Base-by-base conservation (phyloP, 2,113 vertebrate genomes). In the Mustela lutreola region DNA sequence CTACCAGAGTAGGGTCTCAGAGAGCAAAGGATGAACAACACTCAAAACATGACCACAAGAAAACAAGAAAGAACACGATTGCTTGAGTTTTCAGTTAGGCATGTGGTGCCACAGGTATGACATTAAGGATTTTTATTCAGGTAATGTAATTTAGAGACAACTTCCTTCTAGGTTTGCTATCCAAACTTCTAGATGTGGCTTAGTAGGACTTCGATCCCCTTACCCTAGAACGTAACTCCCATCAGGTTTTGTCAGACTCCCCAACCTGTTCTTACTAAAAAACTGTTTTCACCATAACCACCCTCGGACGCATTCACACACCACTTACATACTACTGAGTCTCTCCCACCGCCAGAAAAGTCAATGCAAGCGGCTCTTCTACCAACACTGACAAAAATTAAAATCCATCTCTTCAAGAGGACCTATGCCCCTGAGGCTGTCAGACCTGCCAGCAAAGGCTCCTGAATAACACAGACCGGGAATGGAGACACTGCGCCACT, bases 131-230 rank as follows among this genome's bases (percentile, higher is more conserved):
- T 96, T 83, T 31, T 50, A 58, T 78, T 76, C 33, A 70, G n/a
- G 15, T 84, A 78, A 26, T 9, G 4, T 84, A 80, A 85, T 84
- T n/a, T 62, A n/a, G 42, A 73, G 58, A 81, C 92, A 97, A 85
- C 9, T 84, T 93, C 70, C 62, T 93, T 95, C 21, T 22, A 83
- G 28, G 39, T 97, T 93, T 95, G 65, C 79, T 87, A 0, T 75
- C 88, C 22, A 92, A n/a, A 73, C 33, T 14, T 60, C 33, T n/a
- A 76, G 60, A 58, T 82, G 1, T 88, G 58, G 53, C 73, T 90
- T 95, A 87, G 56, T 4, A 63, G 42, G 33, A 62, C 21, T 78
- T 90, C 42, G 56, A 36, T 39, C 91, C 26, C 58, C 85, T 93
- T 58, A 67, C 33, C 58, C 48, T 45, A 28, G 62, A 85, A 71